Percentiles rank a stretch among this genome's conserved stretches.
Evolutionary conservation across 1,140 invertebrate genomes (phyloP).

Genomic region (Pseudomyrmex concolor): DNA sequence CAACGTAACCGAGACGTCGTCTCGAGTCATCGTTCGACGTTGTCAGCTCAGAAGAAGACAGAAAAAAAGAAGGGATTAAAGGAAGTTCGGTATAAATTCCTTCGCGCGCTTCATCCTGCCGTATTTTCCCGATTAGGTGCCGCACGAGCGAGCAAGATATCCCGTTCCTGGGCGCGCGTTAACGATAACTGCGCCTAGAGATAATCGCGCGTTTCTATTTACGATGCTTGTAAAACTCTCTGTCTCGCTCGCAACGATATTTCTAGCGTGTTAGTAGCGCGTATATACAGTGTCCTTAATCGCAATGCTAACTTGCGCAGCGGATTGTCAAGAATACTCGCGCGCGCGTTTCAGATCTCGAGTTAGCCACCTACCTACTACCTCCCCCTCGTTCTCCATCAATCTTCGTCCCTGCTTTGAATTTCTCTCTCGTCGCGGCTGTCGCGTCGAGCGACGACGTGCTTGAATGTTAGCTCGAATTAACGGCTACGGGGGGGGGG

Average conservation of each 20-base stretch:
- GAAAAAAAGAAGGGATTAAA: neutral
- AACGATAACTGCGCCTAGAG: constrained; percentile 11
- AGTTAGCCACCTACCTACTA: no score
- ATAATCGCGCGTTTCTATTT: constrained; percentile 58
- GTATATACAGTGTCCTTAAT: constrained; percentile 27
- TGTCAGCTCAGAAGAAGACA: constrained; percentile 1
- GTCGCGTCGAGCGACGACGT: no score
- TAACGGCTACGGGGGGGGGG: neutral
- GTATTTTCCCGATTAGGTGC: constrained; percentile 28
- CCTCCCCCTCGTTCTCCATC: neutral
- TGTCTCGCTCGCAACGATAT: constrained; percentile 1
- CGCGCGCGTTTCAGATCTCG: neutral
- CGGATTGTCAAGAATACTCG: constrained; percentile 9
- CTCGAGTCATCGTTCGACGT: constrained; percentile 29
- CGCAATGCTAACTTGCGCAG: constrained; percentile 1
- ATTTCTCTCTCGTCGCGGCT: constrained; percentile 4
- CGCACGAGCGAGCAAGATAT: neutral
- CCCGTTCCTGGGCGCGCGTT: constrained; percentile 23
- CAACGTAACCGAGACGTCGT: neutral
- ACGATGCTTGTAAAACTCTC: constrained; percentile 24
- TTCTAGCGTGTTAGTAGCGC: constrained; percentile 38
- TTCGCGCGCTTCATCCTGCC: constrained; percentile 35
- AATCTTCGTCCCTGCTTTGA: constrained; percentile 25
- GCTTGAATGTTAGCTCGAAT: neutral
- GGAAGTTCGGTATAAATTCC: neutral